Evolutionary conservation across 1,140 invertebrate genomes (phyloP), one percentile per base, ranked within the genome.

Genomic region (Pristionchus pacificus): DNA sequence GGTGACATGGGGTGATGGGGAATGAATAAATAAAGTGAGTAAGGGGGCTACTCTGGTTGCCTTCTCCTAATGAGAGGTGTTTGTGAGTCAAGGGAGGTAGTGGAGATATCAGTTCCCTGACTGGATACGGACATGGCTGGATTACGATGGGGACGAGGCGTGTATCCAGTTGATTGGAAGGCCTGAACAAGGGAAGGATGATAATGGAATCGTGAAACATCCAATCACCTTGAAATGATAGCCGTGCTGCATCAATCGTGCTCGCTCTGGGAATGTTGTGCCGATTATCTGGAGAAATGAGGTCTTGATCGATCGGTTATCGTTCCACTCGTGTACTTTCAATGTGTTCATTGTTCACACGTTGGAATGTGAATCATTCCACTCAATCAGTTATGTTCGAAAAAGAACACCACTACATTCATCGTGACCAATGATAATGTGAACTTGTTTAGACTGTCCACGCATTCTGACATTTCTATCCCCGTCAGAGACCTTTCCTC

Each of bases 231-330:
- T 49, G 38, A 49, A 49, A 10, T 49, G 6, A 49, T 49, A 49
- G 6, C 38, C 38, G 19, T 49, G 38, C 38, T 19, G 6, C 38
- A 49, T 49, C 6, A 49, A 19, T 10, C 6, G 6, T 49, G 38
- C 6, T 49, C 38, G 38, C 19, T 49, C 38, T 10, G 6, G 6
- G 38, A 10, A 19, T 10, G 6, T 49, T 6, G 6, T 6, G 38
- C 38, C 6, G 19, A 49, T 49, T 10, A 49, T 19, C 38, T 49
- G 38, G 19, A 49, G 19, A 19, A 49, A 49, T 49, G n/a, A n/a
- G n/a, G n/a, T n/a, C n/a, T n/a, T 78, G 64, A 65, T 78, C n/a
- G n/a, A 24, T n/a, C 63, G 62, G 6, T 65, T 76, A 61, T 77
- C 32, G 10, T 28, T 60, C 2, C 75, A 76, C 13, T 77, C 63